Base-by-base conservation (phyloP, 2,888 invertebrate genomes). In the Platerodrilus igneus region DNA sequence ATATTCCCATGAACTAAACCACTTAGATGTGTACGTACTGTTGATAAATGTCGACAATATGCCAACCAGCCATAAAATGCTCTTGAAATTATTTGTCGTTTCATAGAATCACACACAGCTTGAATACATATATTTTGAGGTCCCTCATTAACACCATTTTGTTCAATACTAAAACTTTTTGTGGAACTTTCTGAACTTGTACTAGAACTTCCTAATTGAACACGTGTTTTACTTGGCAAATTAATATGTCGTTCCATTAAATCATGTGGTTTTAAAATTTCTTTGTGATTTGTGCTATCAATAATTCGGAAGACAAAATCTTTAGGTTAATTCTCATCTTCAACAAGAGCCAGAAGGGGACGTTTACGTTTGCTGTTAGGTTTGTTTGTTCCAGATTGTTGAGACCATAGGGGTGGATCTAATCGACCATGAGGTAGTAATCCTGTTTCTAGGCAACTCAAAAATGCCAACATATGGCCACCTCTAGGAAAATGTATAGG, bases 1-100 rank as follows among this genome's bases (percentile, higher is more conserved):
- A 88, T 86, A 46, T 75, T 77, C 0, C 79, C 75, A 63, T 89
- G 79, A 0, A 95, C 90, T 10, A 95, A 72, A 0, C 91, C 92
- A 17, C 91, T 88, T 9, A 95, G 76, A 70, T 95, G 95, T 0
- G 89, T 93, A 25, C 94, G 72, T 1, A 96, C 92, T 0, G 94
- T 95, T 19, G 88, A 86, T 58, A 96, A 72, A 60, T 95, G 94
- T 10, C 94, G 75, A 59, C 93, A 93, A 64, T 95, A 92, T 1
- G 93, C 92, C 44, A 94, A 72, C 95, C 94, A 95, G 30, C 95
- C 95, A 64, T 94, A 94, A 69, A 95, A 95, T 8, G 95, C 95
- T 41, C 95, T 74, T 0, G 93, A 93, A 50, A 94, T 87, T 41
- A 96, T 94, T 71, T 95, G 94, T 7, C 88, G 80, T 45, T 86